A percentile compares a stretch with the other conserved stretches of the same genome.
These are phyloP conservation scores for Romanogobio albipinnatus DNA, from an alignment of 2,113 vertebrate genomes.

Conservation along the genomic window DNA sequence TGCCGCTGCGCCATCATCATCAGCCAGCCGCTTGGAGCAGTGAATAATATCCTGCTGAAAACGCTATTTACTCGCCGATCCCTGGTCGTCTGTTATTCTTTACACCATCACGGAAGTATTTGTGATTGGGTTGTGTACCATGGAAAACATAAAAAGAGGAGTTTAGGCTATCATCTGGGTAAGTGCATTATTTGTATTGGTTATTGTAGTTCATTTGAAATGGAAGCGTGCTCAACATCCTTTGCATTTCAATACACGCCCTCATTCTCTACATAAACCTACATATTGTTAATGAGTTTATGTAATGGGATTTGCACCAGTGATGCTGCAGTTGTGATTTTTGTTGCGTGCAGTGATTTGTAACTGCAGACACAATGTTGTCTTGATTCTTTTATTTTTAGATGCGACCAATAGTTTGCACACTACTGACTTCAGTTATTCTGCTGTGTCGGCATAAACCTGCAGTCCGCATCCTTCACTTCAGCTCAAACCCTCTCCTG, in stretches of 20 bases:
- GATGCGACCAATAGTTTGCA: background rate
- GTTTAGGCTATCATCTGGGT: slow-evolving; percentile 22
- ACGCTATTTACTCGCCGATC: background rate
- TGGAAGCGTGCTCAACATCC: slow-evolving; percentile 11
- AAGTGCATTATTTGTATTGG: background rate
- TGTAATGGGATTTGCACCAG: background rate
- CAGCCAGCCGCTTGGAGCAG: background rate
- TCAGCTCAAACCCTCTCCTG: background rate
- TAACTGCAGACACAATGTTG: background rate
- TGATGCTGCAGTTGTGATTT: background rate
- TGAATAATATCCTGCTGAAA: background rate
- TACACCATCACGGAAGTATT: background rate
- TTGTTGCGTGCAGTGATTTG: slow-evolving; percentile 7
- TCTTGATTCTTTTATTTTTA: background rate
- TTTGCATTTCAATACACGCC: slow-evolving; percentile 18
- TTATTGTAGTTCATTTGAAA: slow-evolving; percentile 29
- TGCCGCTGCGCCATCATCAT: slow-evolving; percentile 69
- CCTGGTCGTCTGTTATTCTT: background rate
- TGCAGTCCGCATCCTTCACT: background rate
- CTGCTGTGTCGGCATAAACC: slow-evolving; percentile 37
- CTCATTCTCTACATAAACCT: background rate
- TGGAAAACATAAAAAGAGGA: slow-evolving; percentile 13
- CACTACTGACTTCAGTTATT: slow-evolving; percentile 1
- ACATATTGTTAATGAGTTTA: background rate
- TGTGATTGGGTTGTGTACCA: background rate